Base-by-base conservation (phyloP, 2,888 invertebrate species). In the Ormyrus rosae region DNA sequence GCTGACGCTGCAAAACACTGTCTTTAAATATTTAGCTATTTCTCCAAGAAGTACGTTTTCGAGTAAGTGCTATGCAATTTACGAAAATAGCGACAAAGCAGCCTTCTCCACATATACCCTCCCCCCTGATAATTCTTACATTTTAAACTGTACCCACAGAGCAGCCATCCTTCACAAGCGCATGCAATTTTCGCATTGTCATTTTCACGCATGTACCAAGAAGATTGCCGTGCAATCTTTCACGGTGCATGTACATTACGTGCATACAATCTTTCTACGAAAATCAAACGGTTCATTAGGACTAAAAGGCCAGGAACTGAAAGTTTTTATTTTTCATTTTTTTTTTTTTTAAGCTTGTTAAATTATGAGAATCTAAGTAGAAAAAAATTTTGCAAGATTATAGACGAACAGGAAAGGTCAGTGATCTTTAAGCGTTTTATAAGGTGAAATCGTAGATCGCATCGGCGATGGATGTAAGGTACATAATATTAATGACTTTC, bases 211-310 rank as follows among this genome's bases (percentile, higher is more conserved):
- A 68, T 76, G 68, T 45, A 75, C 9, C 71, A 5, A 53, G 58
- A 10, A 68, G 67, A 81, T 76, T 60, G 48, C 77, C 50, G 9
- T 46, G 78, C 68, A 73, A 77, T 81, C 69, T 77, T 10, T 11
- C 46, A 48, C 63, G 48, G 13, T 69, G 45, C 46, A 34, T 50
- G 51, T 34, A 34, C 34, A 34, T 34, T 34, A 34, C 68, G 53
- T 53, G 61, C 56, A 64, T 64, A 46, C 50, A 1, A 50, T 67
- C 55, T 64, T 13, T 56, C 34, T 34, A 60, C 53, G 68, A 63
- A 68, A 78, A 73, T 75, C 65, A 70, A 69, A 53, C 74, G 53
- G 65, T 70, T 76, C 60, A 73, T 77, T 77, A 73, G 77, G 53
- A 81, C 34, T 34, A 34, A 34, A 34, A 2, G 34, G 34, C 34